A percentile compares a stretch with the other conserved stretches of the same genome.
These are phyloP conservation scores for Salvelinus namaycush DNA, from an alignment of 2,113 vertebrate genomes.

Conservation along the genomic window DNA sequence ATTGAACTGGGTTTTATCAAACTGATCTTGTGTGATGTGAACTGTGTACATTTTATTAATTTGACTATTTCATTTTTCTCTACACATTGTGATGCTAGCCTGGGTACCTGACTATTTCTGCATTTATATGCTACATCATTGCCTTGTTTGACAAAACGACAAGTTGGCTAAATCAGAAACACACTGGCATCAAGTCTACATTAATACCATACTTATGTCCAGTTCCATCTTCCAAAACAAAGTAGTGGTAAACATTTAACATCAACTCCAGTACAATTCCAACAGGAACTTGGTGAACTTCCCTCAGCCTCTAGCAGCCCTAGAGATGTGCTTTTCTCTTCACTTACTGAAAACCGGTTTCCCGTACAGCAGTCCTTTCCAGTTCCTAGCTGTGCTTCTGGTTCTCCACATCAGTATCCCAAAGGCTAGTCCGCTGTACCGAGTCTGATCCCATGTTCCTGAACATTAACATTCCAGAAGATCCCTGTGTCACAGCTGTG, in stretches of 20 bases:
- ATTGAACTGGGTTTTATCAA: conserved; percentile 73
- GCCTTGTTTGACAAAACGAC: too few species aligned
- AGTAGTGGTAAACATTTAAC: conserved; percentile 1
- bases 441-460: too few species aligned
- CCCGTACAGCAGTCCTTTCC: background rate
- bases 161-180: too few species aligned
- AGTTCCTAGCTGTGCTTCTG: too few species aligned
- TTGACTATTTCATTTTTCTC: background rate
- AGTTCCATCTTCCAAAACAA: conserved; percentile 16
- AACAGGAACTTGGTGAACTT: conserved; percentile 2
- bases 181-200: too few species aligned
- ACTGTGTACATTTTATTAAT: too few species aligned
- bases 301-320: background rate
- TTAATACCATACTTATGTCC: background rate
- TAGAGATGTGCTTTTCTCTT: conserved; percentile 16
- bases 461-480: too few species aligned
- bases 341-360: background rate
- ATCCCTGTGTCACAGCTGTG: conserved; percentile 21
- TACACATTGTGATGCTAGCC: background rate
- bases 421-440: background rate
- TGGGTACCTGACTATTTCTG: too few species aligned
- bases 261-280: background rate
- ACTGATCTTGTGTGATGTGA: conserved; percentile 44
- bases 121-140: too few species aligned
- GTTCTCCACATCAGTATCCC: conserved; percentile 25